Percentiles rank a stretch among this genome's conserved stretches.
Conservation (phyloP, 2,113 vertebrate genomes). For the Odontophorus gujanensis region DNA sequence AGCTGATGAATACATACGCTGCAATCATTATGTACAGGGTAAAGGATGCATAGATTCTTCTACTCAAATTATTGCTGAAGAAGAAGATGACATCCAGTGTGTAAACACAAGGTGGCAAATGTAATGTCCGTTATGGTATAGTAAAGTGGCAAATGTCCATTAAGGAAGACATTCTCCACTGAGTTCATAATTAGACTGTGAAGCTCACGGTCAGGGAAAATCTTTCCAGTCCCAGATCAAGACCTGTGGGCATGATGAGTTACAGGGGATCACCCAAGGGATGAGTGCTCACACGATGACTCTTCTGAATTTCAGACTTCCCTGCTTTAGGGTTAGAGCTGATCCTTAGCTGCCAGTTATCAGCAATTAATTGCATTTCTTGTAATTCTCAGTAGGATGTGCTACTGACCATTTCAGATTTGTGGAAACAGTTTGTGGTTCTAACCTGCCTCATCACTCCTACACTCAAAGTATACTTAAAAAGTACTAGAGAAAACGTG, state of each 20-base stretch:
- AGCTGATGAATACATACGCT: background rate
- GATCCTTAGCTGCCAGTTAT: background rate
- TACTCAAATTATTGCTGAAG: background rate
- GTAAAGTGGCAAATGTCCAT: background rate
- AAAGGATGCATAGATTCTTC: background rate
- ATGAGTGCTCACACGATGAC: background rate
- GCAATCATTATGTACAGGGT: background rate
- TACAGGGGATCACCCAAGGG: background rate
- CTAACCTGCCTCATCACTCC: background rate
- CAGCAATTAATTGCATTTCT: background rate
- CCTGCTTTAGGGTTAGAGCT: background rate
- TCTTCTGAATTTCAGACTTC: background rate
- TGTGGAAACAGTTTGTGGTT: background rate
- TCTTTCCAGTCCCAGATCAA: background rate
- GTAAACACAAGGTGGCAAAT: background rate
- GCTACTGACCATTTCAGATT: background rate
- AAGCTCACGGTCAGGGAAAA: accelerated
- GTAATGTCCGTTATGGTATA: background rate
- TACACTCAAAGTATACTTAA: background rate
- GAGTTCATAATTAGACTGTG: background rate
- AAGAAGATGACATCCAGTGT: background rate
- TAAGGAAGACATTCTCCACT: background rate
- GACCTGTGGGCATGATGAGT: background rate
- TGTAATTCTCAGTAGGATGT: background rate
- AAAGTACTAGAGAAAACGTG: background rate